Percentiles rank a stretch among this genome's conserved stretches.
Conservation (phyloP, 1,140 invertebrate genomes). For the Megalopta genalis region DNA sequence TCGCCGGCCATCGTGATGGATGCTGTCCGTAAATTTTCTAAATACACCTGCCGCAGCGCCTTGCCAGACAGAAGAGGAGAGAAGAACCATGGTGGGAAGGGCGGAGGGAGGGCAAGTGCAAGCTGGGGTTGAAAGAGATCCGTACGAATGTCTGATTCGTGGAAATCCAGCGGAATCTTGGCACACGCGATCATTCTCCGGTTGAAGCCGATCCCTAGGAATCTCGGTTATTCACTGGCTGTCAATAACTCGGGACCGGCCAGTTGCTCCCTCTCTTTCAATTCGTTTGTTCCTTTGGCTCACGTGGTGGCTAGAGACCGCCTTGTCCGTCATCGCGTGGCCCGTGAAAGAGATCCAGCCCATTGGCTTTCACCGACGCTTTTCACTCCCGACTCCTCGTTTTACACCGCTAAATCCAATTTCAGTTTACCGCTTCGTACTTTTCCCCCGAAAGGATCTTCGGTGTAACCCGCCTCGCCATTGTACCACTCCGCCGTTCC, state of each 20-base stretch:
- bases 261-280: constrained; percentile 33
- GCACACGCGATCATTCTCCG: constrained; percentile 11
- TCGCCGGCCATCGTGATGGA: constrained; percentile 34
- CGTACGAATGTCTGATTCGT: not conserved
- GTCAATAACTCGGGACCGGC: constrained; percentile 52
- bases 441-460: constrained; percentile 43
- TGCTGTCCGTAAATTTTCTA: constrained; percentile 48
- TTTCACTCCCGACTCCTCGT: constrained; percentile 40
- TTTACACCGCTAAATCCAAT: constrained; percentile 63
- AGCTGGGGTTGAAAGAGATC: constrained; percentile 24
- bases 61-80: not conserved
- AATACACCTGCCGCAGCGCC: constrained; percentile 20
- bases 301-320: constrained; percentile 3
- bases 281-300: constrained; percentile 41
- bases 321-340: constrained; percentile 54
- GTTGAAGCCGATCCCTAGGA: constrained; percentile 31
- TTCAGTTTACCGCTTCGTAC: constrained; percentile 50
- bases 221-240: constrained; percentile 61
- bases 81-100: constrained; percentile 3
- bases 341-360: constrained; percentile 34
- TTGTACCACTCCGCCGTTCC: not conserved
- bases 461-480: not conserved
- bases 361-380: constrained; percentile 34
- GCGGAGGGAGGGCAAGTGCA: not conserved
- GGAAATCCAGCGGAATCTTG: constrained; percentile 45